Evolutionary conservation across 2,797 vertebrate species (phyloP).

Genomic region (Lithobates pipiens): DNA sequence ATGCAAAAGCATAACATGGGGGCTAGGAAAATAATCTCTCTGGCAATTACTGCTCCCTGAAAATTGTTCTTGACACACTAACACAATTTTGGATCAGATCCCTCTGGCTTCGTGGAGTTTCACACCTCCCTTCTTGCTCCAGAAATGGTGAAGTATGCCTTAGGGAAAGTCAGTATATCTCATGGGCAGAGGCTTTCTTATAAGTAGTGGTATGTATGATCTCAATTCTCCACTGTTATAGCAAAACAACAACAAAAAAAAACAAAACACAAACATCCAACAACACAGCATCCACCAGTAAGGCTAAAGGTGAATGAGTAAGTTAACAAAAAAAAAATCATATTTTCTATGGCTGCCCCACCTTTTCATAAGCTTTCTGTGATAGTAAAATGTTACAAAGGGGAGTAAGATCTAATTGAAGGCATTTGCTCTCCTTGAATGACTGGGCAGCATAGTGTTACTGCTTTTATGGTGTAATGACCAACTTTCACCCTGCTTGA

Average conservation of each 20-base stretch:
- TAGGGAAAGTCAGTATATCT: slow-evolving; percentile 40
- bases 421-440: slow-evolving; percentile 62
- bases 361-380: not conserved
- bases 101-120: slow-evolving; percentile 49
- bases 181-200: slow-evolving; percentile 24
- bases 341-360: slow-evolving; percentile 12
- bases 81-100: slow-evolving; percentile 54
- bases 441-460: slow-evolving; percentile 39
- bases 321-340: not conserved
- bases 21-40: slow-evolving; percentile 35
- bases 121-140: slow-evolving; percentile 45
- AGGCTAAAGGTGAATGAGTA: slow-evolving; percentile 9
- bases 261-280: not conserved
- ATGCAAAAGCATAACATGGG: slow-evolving; percentile 32
- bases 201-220: slow-evolving; percentile 41
- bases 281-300: not conserved
- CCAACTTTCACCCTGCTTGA: slow-evolving; percentile 71
- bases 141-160: slow-evolving; percentile 52
- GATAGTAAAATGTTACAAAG: not conserved
- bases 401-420: slow-evolving; percentile 66
- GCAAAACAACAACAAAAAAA: not conserved
- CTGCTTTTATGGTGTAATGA: slow-evolving; percentile 61
- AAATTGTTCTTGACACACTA: slow-evolving; percentile 56
- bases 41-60: slow-evolving; percentile 45
- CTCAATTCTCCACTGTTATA: slow-evolving; percentile 26